A percentile compares a stretch with the other conserved stretches of the same genome.
These are phyloP conservation scores for Trichomalopsis sarcophagae DNA, from an alignment of 1,140 invertebrate genomes.

Conservation along the genomic window DNA sequence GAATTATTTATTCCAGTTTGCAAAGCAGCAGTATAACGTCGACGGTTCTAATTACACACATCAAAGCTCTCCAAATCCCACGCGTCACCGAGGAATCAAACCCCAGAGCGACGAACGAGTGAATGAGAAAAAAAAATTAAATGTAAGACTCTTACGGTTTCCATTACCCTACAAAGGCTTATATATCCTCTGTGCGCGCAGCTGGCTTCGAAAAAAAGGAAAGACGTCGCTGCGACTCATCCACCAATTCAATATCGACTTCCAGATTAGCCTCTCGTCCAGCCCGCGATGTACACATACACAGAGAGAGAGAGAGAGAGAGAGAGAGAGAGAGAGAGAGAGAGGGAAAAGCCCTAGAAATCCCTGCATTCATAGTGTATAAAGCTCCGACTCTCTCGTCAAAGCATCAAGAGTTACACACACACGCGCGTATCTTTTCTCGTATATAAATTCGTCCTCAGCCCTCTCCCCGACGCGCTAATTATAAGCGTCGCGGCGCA, in stretches of 20 bases:
- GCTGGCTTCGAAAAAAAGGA: constrained; percentile 13
- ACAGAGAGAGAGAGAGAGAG: background rate
- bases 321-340: too few relatives aligned
- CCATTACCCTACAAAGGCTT: constrained; percentile 43
- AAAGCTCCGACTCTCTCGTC: background rate
- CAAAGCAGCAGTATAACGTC: background rate
- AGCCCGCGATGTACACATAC: background rate
- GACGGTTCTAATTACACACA: background rate
- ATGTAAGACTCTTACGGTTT: constrained; percentile 5
- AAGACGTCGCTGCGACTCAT: background rate
- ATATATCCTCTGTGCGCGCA: background rate
- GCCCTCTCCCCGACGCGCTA: constrained; percentile 54
- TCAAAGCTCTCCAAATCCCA: constrained; percentile 10
- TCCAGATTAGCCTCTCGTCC: constrained; percentile 13
- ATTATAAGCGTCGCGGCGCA: constrained; percentile 64
- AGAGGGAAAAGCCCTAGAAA: background rate
- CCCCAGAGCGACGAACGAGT: background rate
- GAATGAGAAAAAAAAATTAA: background rate
- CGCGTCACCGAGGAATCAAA: background rate
- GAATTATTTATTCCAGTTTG: background rate
- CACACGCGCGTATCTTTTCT: background rate
- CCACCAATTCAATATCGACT: constrained; percentile 17
- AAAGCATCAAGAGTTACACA: background rate
- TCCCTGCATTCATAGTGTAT: background rate
- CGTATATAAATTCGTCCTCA: constrained; percentile 1